phyloP scores from a whole-genome alignment of 2,888 invertebrate species.

The Agrochola lychnidis region DNA sequence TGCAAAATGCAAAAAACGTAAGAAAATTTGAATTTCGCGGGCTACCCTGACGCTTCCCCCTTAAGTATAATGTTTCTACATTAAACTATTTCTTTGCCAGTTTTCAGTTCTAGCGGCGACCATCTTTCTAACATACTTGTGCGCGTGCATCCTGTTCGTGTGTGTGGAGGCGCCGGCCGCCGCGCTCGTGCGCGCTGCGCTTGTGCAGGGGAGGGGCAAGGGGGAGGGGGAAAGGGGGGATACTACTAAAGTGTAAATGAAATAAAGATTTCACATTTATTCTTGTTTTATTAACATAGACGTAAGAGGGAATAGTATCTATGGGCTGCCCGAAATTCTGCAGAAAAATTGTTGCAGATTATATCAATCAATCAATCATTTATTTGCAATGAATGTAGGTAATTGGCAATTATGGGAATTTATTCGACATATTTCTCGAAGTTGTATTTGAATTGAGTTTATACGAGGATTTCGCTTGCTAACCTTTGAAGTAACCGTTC shows the following conservation, averaged over 20 bases:
- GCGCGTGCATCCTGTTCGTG: slow-evolving; percentile 75
- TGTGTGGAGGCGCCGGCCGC: slow-evolving; percentile 78
- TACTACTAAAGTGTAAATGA: slow-evolving; percentile 48
- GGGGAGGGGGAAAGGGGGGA: background rate
- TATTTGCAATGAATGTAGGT: too few species aligned
- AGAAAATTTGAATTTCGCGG: too few species aligned
- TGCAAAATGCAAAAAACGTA: too few species aligned
- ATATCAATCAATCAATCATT: too few species aligned
- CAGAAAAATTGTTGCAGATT: background rate
- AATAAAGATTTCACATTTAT: background rate
- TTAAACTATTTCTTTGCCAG: slow-evolving; percentile 61
- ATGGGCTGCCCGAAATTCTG: background rate
- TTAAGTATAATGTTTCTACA: background rate
- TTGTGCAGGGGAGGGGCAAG: slow-evolving; percentile 22
- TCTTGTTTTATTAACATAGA: slow-evolving; percentile 15
- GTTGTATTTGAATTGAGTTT: background rate
- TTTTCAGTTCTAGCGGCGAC: slow-evolving; percentile 72
- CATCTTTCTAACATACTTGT: slow-evolving; percentile 74
- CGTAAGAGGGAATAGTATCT: background rate
- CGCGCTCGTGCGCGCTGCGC: slow-evolving; percentile 64
- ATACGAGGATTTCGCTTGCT: background rate
- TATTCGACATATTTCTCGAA: background rate
- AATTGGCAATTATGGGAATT: background rate
- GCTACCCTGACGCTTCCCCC: too few species aligned
- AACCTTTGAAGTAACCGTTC: background rate